Percentiles rank a stretch among this genome's conserved stretches.
Evolutionary conservation across 2,888 invertebrate species (phyloP).

Genomic region (Heliconius ismenius): DNA sequence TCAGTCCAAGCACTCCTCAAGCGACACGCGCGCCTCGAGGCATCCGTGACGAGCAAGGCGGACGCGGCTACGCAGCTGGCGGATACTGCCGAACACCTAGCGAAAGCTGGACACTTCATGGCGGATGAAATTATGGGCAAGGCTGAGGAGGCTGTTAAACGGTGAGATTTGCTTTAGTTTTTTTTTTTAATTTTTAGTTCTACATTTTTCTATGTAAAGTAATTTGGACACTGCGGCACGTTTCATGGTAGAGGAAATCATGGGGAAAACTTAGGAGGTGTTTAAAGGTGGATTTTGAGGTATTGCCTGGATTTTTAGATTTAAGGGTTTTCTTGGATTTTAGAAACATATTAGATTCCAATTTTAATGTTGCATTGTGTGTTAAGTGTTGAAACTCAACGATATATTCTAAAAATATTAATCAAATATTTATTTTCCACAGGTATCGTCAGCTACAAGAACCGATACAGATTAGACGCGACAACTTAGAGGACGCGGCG

Average conservation of each 20-base stretch:
- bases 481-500: constrained; percentile 95
- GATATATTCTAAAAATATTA: background rate
- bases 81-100: constrained; percentile 89
- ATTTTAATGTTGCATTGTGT: too few species aligned
- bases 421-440: constrained; percentile 18
- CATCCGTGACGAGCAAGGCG: constrained; percentile 90
- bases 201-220: too few species aligned
- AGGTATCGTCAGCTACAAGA: constrained; percentile 91
- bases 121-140: constrained; percentile 91
- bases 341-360: too few species aligned
- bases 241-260: too few species aligned
- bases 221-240: too few species aligned
- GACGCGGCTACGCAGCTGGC: constrained; percentile 91
- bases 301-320: too few species aligned
- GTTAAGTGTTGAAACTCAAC: too few species aligned
- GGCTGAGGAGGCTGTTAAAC: constrained; percentile 73
- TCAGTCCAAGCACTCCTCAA: constrained; percentile 92
- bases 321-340: too few species aligned
- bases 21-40: constrained; percentile 91
- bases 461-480: constrained; percentile 94
- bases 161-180: constrained; percentile 47
- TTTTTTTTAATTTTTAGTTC: too few species aligned
- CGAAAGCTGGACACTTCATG: constrained; percentile 92
- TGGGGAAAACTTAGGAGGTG: too few species aligned
- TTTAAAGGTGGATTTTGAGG: too few species aligned